Evolutionary conservation across 1,140 invertebrate species (phyloP), one percentile per base, ranked within the genome.

Genomic region (Riptortus pedestris): DNA sequence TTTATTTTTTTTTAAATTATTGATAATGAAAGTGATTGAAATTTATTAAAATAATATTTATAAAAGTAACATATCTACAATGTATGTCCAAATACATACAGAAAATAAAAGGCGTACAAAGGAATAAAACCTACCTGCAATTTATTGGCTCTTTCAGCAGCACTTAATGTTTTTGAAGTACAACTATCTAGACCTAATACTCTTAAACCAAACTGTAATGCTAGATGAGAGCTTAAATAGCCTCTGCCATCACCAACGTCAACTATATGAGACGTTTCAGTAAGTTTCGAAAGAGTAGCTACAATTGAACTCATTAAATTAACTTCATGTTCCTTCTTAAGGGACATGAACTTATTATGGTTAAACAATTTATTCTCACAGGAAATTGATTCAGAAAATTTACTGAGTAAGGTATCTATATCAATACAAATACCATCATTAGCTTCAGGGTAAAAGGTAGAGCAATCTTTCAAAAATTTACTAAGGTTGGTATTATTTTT

Each of bases 211-310:
- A 87, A 83, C 62, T 83, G 78, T 3, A 90, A 78, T 0, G 85
- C 80, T 51, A 94, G 74, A 60, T 85, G 79, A 0, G 84, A 84
- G 29, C 86, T 86, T 0, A 93, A 74, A 75, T 93, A 90, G 0
- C 90, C 91, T 73, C 89, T 88, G 0, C 91, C 91, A 74, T 90
- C 90, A 0, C 91, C 91, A 31, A 89, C 81, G 74, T 95, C 91
- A 47, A 93, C 80, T 66, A 91, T 78, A 71, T 80, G 77, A 0
- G 72, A 70, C 0, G 75, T 52, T 7, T 60, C 62, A 16, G 64
- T 55, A 3, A 65, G 69, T 11, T 69, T 67, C 14, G 71, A 68
- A 7, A 82, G 66, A 3, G 72, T 71, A 18, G 75, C 74, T 7
- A 85, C 77, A 12, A 85, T 70, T 2, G 74, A 72, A 66, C 77